These are phyloP conservation scores for Leucopsar rothschildi DNA, from an alignment of 2,113 vertebrate species.

Conservation along the genomic window DNA sequence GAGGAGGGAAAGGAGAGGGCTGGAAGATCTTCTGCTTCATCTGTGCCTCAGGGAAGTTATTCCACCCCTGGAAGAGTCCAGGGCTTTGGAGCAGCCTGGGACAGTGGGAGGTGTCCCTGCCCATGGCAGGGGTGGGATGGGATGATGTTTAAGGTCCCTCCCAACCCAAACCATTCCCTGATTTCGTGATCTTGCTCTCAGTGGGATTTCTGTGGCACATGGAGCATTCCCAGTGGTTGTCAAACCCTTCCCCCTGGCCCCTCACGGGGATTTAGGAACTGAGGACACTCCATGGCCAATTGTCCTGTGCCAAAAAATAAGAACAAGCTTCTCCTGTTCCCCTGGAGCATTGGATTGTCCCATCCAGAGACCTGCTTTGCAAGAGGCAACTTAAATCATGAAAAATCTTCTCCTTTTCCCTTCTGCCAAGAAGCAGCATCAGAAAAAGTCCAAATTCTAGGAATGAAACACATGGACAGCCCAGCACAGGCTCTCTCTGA, in stretches of 20 bases:
- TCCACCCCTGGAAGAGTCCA: neutral
- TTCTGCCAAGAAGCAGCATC: neutral
- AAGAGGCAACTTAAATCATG: neutral
- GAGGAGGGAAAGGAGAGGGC: neutral
- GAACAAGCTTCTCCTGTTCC: neutral
- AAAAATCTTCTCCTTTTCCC: neutral
- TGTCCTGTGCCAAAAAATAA: neutral
- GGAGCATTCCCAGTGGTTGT: neutral
- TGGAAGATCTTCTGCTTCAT: neutral
- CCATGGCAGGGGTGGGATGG: neutral
- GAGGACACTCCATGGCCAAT: neutral
- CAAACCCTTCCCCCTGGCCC: neutral
- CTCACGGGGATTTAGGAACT: rapidly evolving
- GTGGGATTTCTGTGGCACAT: neutral
- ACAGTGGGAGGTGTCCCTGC: neutral
- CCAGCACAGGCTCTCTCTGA: rapidly evolving
- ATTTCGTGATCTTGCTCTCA: too few species aligned
- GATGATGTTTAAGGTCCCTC: neutral
- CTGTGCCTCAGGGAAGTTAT: neutral
- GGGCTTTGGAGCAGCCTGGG: neutral
- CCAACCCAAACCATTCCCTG: neutral
- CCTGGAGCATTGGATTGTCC: neutral
- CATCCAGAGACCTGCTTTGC: neutral
- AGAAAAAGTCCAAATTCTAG: neutral
- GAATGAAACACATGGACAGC: rapidly evolving